Evolutionary conservation across 2,888 invertebrate genomes (phyloP).

Genomic region (Pyrocoelia pectoralis): DNA sequence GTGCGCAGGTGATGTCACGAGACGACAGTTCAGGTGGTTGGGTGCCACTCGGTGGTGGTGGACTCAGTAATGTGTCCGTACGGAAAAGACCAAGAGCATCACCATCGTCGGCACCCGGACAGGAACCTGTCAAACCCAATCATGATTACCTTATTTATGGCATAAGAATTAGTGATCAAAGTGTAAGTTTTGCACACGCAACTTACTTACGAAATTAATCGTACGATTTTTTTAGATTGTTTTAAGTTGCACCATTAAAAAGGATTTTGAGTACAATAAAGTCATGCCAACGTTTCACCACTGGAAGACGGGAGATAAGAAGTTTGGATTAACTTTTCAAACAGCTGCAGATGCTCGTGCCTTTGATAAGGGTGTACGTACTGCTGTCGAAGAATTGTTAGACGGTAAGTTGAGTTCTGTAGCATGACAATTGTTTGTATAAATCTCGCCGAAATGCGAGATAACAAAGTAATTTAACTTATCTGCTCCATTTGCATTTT

Average conservation of each 20-base stretch:
- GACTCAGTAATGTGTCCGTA: constrained; percentile 92
- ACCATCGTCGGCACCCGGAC: constrained; percentile 41
- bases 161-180: constrained; percentile 89
- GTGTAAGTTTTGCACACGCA: constrained; percentile 66
- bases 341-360: constrained; percentile 94
- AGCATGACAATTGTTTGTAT: constrained; percentile 3
- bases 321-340: constrained; percentile 95
- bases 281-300: constrained; percentile 99
- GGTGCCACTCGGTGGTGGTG: constrained; percentile 94
- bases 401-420: constrained; percentile 75
- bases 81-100: constrained; percentile 72
- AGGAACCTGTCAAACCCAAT: constrained; percentile 65
- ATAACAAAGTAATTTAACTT: constrained; percentile 67
- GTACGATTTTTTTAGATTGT: constrained; percentile 75
- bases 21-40: constrained; percentile 97
- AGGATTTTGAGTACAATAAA: constrained; percentile 96
- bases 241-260: constrained; percentile 92
- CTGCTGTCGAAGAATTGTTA: constrained; percentile 87
- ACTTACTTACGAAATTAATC: not conserved
- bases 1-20: constrained; percentile 98
- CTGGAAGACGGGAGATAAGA: constrained; percentile 95
- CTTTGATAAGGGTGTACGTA: constrained; percentile 90
- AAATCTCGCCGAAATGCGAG: constrained; percentile 37
- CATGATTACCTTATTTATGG: constrained; percentile 94
- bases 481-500: constrained; percentile 67